Conservation (phyloP, 2,888 invertebrate genomes). For the Dicycla oo region DNA sequence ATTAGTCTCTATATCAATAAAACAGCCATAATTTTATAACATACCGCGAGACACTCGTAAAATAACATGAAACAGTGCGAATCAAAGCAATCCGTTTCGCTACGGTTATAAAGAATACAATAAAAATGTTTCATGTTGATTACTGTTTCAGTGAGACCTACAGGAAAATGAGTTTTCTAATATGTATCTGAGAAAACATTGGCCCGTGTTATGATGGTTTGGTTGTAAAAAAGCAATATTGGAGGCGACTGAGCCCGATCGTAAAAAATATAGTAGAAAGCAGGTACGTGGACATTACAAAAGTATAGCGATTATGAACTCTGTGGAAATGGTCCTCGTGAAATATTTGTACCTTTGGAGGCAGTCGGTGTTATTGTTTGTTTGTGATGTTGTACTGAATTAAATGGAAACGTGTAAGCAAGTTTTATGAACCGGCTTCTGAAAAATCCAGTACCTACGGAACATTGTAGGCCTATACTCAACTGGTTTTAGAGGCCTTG, state of each 20-base stretch:
- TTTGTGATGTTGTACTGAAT: conserved; percentile 32
- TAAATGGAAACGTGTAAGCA: conserved; percentile 8
- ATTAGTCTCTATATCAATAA: conserved; percentile 52
- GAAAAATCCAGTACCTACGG: too few relatives aligned
- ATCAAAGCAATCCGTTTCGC: conserved; percentile 56
- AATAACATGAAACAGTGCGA: conserved; percentile 55
- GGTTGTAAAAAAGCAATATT: conserved; percentile 80
- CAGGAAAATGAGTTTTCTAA: conserved; percentile 73
- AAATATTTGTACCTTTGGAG: conserved; percentile 59
- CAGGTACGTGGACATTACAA: conserved; percentile 71
- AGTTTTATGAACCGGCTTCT: conserved; percentile 11
- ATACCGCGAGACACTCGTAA: conserved; percentile 54
- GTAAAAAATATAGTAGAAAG: conserved; percentile 74
- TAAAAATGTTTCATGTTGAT: conserved; percentile 66
- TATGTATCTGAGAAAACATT: conserved; percentile 73
- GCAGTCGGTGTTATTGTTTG: conserved; percentile 38
- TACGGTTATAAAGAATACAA: conserved; percentile 54
- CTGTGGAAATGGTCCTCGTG: conserved; percentile 45
- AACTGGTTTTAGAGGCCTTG: too few relatives aligned
- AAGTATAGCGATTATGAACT: conserved; percentile 59
- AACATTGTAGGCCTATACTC: too few relatives aligned
- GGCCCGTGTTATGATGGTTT: conserved; percentile 73
- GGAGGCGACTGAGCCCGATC: conserved; percentile 73
- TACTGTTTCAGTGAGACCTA: conserved; percentile 56
- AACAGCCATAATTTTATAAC: conserved; percentile 49